Evolutionary conservation across 2,797 vertebrate genomes (phyloP).

Genomic region (Alfaro cultratus): DNA sequence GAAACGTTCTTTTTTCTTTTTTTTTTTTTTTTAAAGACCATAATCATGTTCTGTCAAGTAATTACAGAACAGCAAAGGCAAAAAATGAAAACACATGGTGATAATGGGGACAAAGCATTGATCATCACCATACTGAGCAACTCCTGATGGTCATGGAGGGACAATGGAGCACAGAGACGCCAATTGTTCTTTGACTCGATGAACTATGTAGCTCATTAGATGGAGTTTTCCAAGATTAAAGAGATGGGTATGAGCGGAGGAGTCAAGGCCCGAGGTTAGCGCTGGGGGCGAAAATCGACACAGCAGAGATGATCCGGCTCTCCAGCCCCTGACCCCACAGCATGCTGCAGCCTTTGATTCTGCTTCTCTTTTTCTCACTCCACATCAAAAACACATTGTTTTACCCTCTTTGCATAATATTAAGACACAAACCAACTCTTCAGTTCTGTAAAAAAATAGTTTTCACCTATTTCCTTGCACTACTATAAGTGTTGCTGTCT

Average conservation of each 20-base stretch:
- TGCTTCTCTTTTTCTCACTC: conserved; percentile 80
- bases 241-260: conserved; percentile 72
- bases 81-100: conserved; percentile 51
- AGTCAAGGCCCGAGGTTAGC: conserved; percentile 73
- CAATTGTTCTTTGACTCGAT: conserved; percentile 91
- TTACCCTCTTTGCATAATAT: conserved; percentile 90
- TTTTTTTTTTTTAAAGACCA: conserved; percentile 55
- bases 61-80: conserved; percentile 63
- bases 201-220: conserved; percentile 92
- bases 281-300: conserved; percentile 86
- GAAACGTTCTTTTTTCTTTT: conserved; percentile 50
- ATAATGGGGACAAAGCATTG: conserved; percentile 57
- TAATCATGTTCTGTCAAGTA: conserved; percentile 74
- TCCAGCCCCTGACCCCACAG: conserved; percentile 92
- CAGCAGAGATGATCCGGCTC: conserved; percentile 87
- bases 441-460: conserved; percentile 86
- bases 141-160: conserved; percentile 55
- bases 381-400: conserved; percentile 89
- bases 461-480: conserved; percentile 68
- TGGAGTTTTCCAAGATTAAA: conserved; percentile 76
- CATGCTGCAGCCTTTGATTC: conserved; percentile 94
- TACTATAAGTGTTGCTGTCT: conserved; percentile 62
- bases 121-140: conserved; percentile 44
- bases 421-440: conserved; percentile 83
- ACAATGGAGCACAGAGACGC: conserved; percentile 58